These are phyloP conservation scores for Dromococcyx pavoninus DNA, from an alignment of 2,797 vertebrate genomes.

Conservation along the genomic window DNA sequence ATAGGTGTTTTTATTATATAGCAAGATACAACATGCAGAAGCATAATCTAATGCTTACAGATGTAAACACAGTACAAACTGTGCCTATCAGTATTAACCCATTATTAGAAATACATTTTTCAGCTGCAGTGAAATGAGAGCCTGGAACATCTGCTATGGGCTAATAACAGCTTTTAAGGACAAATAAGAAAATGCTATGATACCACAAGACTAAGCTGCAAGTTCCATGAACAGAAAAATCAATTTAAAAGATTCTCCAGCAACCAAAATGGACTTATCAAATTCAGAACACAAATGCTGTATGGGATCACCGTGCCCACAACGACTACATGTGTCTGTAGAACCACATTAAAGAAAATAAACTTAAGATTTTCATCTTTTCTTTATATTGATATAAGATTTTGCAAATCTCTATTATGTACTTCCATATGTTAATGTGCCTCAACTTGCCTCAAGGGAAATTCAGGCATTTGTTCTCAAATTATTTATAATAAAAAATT, in stretches of 20 bases:
- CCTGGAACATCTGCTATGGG: not conserved
- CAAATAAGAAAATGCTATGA: not conserved
- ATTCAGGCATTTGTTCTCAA: not conserved
- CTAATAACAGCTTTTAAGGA: not conserved
- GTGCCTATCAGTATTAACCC: not conserved
- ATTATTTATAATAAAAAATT: not conserved
- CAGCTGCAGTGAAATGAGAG: not conserved
- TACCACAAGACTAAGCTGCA: not conserved
- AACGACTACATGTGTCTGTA: accelerated
- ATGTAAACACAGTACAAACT: not conserved
- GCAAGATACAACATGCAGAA: not conserved
- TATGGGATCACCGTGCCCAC: not conserved
- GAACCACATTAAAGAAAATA: not conserved
- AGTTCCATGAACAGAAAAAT: not conserved
- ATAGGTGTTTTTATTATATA: not conserved
- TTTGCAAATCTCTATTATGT: not conserved
- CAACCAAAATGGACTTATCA: not conserved
- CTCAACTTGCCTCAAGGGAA: not conserved
- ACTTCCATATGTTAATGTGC: not conserved
- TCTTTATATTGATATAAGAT: not conserved
- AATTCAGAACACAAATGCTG: not conserved
- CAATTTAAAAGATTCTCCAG: not conserved
- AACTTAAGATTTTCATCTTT: not conserved
- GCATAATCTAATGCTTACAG: not conserved
- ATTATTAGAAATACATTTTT: not conserved